Base-by-base conservation (phyloP, 1,140 invertebrate genomes). In the Panulirus ornatus region DNA sequence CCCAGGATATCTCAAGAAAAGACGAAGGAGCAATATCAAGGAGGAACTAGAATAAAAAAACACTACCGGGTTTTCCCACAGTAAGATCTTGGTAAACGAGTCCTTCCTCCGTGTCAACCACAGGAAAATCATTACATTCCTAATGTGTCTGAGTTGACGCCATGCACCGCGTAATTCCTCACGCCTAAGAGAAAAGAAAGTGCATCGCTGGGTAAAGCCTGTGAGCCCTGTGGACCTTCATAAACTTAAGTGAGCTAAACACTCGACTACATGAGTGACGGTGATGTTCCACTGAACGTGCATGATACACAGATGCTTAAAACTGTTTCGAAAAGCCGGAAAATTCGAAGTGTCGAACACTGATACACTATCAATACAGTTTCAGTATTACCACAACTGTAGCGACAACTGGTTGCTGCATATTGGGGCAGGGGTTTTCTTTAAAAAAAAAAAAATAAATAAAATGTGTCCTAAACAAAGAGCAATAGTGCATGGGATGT, bases 231-330 rank as follows among this genome's bases (percentile, higher is more conserved):
- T 84, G 34, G 81, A 54, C 42, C 8, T 84, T 42, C 38, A 22
- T 63, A 34, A 54, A 70, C 81, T 73, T 70, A 71, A 19, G 34
- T 66, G 54, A 14, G 58, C 11, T 40, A 14, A 2, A 38, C 40
- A 63, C 70, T n/a, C 42, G 42, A 85, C n/a, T 34, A 19, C 63
- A 73, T 40, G 47, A 54, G 83, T 85, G 83, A 85, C 70, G 36
- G 83, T 85, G 83, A 85, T 85, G 51, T 34, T 71, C 40, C 63
- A 44, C 30, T 73, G 42, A 19, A 66, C 34, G 27, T 36, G 44
- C 36, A 47, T 66, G 22, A 73, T 71, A 44, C 83, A 73, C n/a
- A 73, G 75, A 85, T 85, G 83, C 83, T 85, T 70, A 85, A 85
- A 85, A 85, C 83, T 30, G 40, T 40, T 79, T 47, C 42, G 70